These are phyloP conservation scores for Villa cingulata DNA, from an alignment of 2,888 invertebrate species.

Conservation along the genomic window DNA sequence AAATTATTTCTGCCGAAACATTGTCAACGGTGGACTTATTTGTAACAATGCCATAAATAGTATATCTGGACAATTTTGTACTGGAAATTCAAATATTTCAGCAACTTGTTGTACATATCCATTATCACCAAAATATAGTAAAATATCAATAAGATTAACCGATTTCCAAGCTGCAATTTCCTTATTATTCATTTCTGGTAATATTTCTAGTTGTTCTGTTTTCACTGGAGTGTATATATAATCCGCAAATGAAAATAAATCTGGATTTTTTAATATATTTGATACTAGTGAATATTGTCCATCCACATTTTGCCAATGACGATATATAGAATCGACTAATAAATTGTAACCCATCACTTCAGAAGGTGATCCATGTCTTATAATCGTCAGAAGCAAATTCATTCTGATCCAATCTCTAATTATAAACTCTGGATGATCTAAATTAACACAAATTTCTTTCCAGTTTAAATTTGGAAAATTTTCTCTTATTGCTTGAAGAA, in stretches of 20 bases:
- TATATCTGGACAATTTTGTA: slow-evolving; percentile 89
- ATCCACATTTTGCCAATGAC: slow-evolving; percentile 86
- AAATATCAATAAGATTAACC: slow-evolving; percentile 74
- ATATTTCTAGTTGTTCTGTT: slow-evolving; percentile 80
- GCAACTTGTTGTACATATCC: slow-evolving; percentile 65
- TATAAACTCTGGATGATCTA: slow-evolving; percentile 83
- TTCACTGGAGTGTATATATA: slow-evolving; percentile 76
- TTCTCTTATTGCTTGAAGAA: slow-evolving; percentile 84
- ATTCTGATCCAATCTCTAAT: slow-evolving; percentile 79
- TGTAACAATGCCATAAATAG: slow-evolving; percentile 79
- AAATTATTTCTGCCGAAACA: slow-evolving; percentile 73
- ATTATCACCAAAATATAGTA: slow-evolving; percentile 75
- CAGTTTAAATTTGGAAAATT: slow-evolving; percentile 74
- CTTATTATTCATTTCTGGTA: slow-evolving; percentile 91
- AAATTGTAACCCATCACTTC: slow-evolving; percentile 60
- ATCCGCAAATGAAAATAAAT: slow-evolving; percentile 89
- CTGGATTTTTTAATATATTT: slow-evolving; percentile 76
- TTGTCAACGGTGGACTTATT: slow-evolving; percentile 64
- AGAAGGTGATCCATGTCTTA: slow-evolving; percentile 67
- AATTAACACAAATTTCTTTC: slow-evolving; percentile 81
- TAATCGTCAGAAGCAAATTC: slow-evolving; percentile 64
- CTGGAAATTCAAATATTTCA: slow-evolving; percentile 82
- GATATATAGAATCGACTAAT: slow-evolving; percentile 80
- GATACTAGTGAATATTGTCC: slow-evolving; percentile 82
- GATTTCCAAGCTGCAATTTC: slow-evolving; percentile 90